Evolutionary conservation across 1,140 invertebrate species (phyloP).

Genomic region (Eupeodes corollae): DNA sequence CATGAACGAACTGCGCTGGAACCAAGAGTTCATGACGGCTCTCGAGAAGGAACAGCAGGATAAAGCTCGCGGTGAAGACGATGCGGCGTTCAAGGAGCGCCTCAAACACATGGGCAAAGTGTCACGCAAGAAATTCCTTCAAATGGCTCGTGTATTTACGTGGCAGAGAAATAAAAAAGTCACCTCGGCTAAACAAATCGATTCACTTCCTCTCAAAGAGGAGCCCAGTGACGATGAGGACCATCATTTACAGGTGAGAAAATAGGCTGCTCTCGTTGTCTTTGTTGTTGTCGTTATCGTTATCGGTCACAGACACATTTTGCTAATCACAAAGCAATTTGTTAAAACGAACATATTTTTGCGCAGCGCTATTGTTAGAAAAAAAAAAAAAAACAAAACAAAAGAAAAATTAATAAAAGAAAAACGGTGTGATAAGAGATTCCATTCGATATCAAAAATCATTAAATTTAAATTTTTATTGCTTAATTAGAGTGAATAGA

Average conservation of each 20-base stretch:
- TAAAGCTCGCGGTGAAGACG: slow-evolving; percentile 50
- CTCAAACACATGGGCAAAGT: slow-evolving; percentile 82
- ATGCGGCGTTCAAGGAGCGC: slow-evolving; percentile 69
- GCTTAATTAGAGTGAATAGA: too few relatives aligned
- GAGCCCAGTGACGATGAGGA: slow-evolving; percentile 52
- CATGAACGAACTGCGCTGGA: slow-evolving; percentile 74
- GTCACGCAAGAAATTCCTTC: slow-evolving; percentile 70
- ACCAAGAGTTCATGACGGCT: slow-evolving; percentile 80
- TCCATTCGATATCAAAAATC: too few relatives aligned
- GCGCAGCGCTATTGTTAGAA: too few relatives aligned
- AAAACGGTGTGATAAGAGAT: too few relatives aligned
- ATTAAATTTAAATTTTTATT: too few relatives aligned
- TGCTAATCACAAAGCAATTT: too few relatives aligned
- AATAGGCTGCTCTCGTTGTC: too few relatives aligned
- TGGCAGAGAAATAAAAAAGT: slow-evolving; percentile 53
- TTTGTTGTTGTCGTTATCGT: too few relatives aligned
- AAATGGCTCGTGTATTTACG: slow-evolving; percentile 65
- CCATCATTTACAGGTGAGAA: slow-evolving; percentile 14
- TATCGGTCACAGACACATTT: too few relatives aligned
- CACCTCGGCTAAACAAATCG: slow-evolving; percentile 46
- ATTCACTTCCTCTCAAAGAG: slow-evolving; percentile 45
- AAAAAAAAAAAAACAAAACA: too few relatives aligned
- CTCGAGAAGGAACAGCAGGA: slow-evolving; percentile 58
- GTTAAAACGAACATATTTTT: too few relatives aligned
- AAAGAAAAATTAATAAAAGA: too few relatives aligned